Evolutionary conservation across 2,113 vertebrate species (phyloP).

Genomic region (Sorex fumeus): DNA sequence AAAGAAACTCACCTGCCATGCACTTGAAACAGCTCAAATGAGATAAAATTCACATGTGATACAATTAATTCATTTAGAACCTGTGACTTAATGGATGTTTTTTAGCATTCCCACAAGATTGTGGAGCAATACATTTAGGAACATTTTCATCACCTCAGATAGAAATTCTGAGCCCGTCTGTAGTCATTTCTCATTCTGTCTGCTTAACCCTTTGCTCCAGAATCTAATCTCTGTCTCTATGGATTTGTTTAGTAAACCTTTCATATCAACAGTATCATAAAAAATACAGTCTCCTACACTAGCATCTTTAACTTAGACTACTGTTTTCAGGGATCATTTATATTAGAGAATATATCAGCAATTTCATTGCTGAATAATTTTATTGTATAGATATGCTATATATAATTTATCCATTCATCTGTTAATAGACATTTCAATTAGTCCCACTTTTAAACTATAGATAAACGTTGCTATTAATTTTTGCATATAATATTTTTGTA

Average conservation of each 20-base stretch:
- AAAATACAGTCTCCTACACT: neutral
- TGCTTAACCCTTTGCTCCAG: neutral
- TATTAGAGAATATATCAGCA: neutral
- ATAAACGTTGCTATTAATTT: neutral
- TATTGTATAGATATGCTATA: neutral
- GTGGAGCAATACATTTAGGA: neutral
- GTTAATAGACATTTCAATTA: neutral
- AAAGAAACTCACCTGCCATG: neutral
- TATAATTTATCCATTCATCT: neutral
- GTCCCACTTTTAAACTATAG: neutral
- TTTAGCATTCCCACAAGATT: neutral
- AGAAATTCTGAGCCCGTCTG: neutral
- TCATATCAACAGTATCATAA: neutral
- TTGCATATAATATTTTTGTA: neutral
- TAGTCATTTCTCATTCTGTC: neutral
- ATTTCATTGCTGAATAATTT: neutral
- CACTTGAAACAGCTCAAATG: neutral
- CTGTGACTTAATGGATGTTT: neutral
- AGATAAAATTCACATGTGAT: neutral
- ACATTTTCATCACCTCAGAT: slow-evolving; percentile 11
- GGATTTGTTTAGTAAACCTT: neutral
- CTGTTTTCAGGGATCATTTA: neutral
- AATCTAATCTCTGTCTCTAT: neutral
- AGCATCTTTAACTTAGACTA: neutral
- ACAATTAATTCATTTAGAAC: neutral